phyloP scores from a whole-genome alignment of 2,797 vertebrate genomes.

The Micrastur ruficollis region DNA sequence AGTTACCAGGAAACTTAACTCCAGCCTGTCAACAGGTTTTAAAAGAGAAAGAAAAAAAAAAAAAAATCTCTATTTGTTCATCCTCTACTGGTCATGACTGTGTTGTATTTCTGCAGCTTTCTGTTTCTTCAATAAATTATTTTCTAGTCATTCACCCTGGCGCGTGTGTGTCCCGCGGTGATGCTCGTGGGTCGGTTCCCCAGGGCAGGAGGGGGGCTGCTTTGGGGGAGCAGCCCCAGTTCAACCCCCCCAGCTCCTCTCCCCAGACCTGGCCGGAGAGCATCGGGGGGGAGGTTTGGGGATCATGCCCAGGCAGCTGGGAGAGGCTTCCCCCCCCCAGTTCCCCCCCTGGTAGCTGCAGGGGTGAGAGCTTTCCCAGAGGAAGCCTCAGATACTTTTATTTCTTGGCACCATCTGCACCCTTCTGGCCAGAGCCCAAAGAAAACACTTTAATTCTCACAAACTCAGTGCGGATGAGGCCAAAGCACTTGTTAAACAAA shows the following conservation, averaged over 20 bases:
- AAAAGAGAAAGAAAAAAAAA: constrained; percentile 1
- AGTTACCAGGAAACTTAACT: not conserved
- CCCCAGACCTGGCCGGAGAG: not conserved
- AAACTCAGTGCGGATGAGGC: not conserved
- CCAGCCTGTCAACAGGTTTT: constrained; percentile 56
- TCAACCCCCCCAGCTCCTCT: not conserved
- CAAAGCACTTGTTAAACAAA: constrained; percentile 21
- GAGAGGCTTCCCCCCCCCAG: not conserved
- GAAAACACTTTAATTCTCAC: not conserved
- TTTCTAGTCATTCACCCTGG: constrained; percentile 74
- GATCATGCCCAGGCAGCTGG: not conserved
- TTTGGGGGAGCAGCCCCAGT: not conserved
- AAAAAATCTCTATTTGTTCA: constrained; percentile 58
- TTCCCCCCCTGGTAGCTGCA: not conserved
- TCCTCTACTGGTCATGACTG: constrained; percentile 72
- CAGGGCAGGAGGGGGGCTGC: not conserved
- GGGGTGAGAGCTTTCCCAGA: not conserved
- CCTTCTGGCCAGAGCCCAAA: constrained; percentile 2
- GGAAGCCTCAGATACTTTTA: not conserved
- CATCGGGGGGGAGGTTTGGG: not conserved
- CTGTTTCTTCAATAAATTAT: constrained; percentile 82
- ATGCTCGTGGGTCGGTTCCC: not conserved
- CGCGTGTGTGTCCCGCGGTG: not conserved
- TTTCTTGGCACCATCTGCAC: not conserved
- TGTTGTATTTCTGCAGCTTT: constrained; percentile 78